Percentiles rank a stretch among this genome's conserved stretches.
Evolutionary conservation across 2,113 vertebrate species (phyloP).

Genomic region (Lepisosteus oculatus): DNA sequence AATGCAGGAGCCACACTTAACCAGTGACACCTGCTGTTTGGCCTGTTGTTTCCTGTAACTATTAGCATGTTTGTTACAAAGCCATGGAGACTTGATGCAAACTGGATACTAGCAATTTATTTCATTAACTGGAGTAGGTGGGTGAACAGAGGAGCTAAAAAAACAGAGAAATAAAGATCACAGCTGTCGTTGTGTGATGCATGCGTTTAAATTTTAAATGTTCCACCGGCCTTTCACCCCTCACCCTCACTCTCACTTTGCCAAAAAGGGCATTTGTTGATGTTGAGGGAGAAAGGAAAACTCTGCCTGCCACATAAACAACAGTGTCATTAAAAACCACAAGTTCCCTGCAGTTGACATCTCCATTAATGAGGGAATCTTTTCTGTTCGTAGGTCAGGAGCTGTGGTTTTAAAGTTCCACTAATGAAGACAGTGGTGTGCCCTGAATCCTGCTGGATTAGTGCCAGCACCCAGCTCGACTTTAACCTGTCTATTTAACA

Average conservation of each 20-base stretch:
- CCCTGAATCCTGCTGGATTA: constrained; percentile 38
- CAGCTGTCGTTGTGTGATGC: too few relatives aligned
- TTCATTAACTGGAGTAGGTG: too few relatives aligned
- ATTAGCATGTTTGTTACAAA: too few relatives aligned
- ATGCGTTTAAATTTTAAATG: too few relatives aligned
- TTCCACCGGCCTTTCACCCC: neutral
- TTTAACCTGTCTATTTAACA: constrained; percentile 35
- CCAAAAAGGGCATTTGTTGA: neutral
- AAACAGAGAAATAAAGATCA: too few relatives aligned
- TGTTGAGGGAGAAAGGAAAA: neutral
- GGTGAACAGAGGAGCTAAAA: too few relatives aligned
- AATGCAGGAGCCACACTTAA: too few relatives aligned
- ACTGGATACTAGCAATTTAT: too few relatives aligned
- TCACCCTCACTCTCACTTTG: neutral
- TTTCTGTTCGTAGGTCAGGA: constrained; percentile 39
- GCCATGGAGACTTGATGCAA: too few relatives aligned
- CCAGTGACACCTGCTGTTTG: too few relatives aligned
- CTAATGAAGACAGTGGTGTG: constrained; percentile 53
- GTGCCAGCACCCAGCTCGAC: constrained; percentile 24
- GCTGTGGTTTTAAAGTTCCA: constrained; percentile 42
- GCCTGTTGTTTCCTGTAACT: too few relatives aligned
- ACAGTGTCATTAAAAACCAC: constrained; percentile 47
- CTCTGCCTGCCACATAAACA: constrained; percentile 14
- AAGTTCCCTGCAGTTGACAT: constrained; percentile 33
- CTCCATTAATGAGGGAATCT: constrained; percentile 42